Evolutionary conservation across 2,113 vertebrate species (phyloP).

Genomic region (Marmota monax): DNA sequence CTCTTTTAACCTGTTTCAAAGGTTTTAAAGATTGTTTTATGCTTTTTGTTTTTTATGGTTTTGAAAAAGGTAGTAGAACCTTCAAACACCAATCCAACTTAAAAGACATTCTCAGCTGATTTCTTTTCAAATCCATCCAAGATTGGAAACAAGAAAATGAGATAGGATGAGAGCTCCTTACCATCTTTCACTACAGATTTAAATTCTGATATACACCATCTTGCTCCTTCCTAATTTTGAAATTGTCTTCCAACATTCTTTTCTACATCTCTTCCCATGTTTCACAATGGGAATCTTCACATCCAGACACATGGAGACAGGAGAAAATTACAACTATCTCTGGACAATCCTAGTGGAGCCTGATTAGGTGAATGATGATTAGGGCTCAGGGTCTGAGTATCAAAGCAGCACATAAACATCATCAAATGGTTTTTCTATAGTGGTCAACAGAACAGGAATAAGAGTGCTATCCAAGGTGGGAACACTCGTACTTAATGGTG

Average conservation of each 20-base stretch:
- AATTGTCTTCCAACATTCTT: neutral
- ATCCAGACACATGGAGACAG: neutral
- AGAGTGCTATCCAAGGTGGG: neutral
- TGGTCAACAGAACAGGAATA: neutral
- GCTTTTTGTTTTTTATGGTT: neutral
- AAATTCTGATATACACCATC: neutral
- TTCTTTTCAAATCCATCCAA: conserved; percentile 10
- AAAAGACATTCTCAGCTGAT: neutral
- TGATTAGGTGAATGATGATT: neutral
- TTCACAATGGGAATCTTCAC: neutral
- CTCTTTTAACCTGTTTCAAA: conserved; percentile 16
- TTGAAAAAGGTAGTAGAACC: neutral
- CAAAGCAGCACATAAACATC: neutral
- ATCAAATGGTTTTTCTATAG: neutral
- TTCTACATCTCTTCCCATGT: neutral
- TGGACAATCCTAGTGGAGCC: neutral
- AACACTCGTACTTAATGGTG: neutral
- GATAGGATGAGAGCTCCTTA: too few relatives aligned
- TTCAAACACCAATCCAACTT: neutral
- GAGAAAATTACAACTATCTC: neutral
- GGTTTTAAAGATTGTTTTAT: neutral
- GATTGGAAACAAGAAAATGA: neutral
- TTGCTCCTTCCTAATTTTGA: neutral
- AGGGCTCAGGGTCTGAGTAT: neutral
- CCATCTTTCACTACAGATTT: neutral